A percentile compares a stretch with the other conserved stretches of the same genome.
Evolutionary conservation across 2,888 invertebrate genomes (phyloP).

Genomic region (Cryptocheilus praepositus): DNA sequence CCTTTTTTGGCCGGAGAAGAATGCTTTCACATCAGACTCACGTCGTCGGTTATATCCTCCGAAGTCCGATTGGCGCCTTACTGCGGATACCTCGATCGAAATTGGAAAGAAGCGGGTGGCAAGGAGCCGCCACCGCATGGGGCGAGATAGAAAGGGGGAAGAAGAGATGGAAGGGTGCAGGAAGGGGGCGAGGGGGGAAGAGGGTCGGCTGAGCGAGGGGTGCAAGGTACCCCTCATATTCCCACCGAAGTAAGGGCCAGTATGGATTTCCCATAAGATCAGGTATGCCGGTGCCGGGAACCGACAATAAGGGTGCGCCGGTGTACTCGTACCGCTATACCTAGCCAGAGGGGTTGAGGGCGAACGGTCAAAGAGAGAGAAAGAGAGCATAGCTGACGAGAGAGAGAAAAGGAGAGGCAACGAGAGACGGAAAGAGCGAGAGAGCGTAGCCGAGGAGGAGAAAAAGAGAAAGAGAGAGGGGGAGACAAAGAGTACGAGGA

Average conservation of each 20-base stretch:
- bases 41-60: too few relatives aligned
- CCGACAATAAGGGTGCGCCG: conserved; percentile 69
- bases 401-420: conserved; percentile 8
- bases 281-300: conserved; percentile 69
- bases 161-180: conserved; percentile 9
- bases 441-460: too few relatives aligned
- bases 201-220: conserved; percentile 37
- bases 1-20: too few relatives aligned
- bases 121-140: conserved; percentile 18
- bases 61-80: too few relatives aligned
- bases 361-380: conserved; percentile 1
- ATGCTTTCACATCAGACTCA: too few relatives aligned
- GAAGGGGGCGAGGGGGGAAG: conserved; percentile 21
- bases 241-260: conserved; percentile 59
- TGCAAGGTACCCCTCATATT: conserved; percentile 43
- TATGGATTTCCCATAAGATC: conserved; percentile 73
- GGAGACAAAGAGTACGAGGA: conserved; percentile 5
- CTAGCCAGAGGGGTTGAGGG: conserved; percentile 15
- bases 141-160: conserved; percentile 16
- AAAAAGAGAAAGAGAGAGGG: conserved; percentile 9
- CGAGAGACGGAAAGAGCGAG: conserved; percentile 10
- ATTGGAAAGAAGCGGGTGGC: conserved; percentile 28
- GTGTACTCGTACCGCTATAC: conserved; percentile 49
- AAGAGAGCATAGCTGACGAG: conserved; percentile 15
- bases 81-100: conserved; percentile 7